These are phyloP conservation scores for Tupaia chinensis DNA, from an alignment of 2,113 vertebrate species.

Conservation along the genomic window DNA sequence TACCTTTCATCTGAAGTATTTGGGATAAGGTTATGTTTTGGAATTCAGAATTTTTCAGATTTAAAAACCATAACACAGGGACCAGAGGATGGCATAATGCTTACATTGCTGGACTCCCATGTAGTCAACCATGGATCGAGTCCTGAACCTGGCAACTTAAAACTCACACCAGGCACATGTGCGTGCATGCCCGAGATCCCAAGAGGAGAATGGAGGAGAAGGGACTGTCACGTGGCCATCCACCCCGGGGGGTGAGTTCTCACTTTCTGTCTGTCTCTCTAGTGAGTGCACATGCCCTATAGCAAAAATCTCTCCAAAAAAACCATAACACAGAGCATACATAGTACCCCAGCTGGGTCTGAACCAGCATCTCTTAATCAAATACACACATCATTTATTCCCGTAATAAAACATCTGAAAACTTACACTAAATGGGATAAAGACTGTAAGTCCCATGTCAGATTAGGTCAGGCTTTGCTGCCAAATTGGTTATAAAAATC, in stretches of 20 bases:
- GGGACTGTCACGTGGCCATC: no score
- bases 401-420: neutral
- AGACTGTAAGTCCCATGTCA: neutral
- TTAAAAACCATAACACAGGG: neutral
- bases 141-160: no score
- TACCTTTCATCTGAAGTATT: neutral
- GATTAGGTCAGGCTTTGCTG: neutral
- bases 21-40: neutral
- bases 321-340: neutral
- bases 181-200: no score
- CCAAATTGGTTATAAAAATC: neutral
- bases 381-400: neutral
- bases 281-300: no score
- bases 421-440: neutral
- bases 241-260: no score
- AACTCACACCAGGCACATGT: no score
- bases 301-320: no score
- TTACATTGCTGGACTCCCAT: no score
- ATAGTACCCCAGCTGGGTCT: neutral
- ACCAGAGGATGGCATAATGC: no score
- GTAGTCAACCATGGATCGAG: no score
- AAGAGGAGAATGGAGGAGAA: no score
- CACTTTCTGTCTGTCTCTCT: no score
- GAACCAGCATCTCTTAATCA: neutral
- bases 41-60: constrained; percentile 37